Base-by-base conservation (phyloP, 2,113 vertebrate genomes). In the Colaptes auratus region DNA sequence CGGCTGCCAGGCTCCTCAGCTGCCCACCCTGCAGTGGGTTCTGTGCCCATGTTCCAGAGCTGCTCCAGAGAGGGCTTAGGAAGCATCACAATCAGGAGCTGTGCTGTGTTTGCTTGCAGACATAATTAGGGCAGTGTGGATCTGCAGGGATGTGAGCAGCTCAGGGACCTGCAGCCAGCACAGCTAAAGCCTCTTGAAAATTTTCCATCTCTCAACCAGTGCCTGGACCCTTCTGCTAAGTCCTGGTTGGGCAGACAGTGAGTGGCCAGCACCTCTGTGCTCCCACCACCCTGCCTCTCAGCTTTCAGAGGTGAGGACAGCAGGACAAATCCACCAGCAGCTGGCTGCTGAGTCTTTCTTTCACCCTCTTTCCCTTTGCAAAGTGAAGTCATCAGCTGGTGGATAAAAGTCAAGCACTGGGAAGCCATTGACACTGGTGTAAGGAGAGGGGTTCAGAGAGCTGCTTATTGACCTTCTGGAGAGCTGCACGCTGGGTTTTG, bases 1-100 rank as follows among this genome's bases (percentile, higher is more conserved):
- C 10, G 3, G 60, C 23, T 36, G 18, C 1, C 42, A 44, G 50
- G 63, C n/a, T 0, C 0, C 55, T 21, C 13, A 4, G 60, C 23
- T 36, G 18, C 1, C 50, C 50, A 52, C 50, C 50, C 28, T 4
- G 66, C 4, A 1, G 2, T 6, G 52, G 67, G 30, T 19, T 59
- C 39, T 2, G 28, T 16, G 4, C 8, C 0, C 20, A 0, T 1
- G 6, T 19, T 5, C 21, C 58, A 0, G 7, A 4, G 52, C 66
- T 13, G 2, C 19, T 6, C 12, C 5, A 52, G 85, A 82, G 63
- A 11, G 10, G 61, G 25, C n/a, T 6, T 11, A 6, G 12, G 63
- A 28, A 67, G 44, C 31, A 48, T 85, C 36, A 15, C 75, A 6
- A 10, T 25, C 0, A n/a, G 64, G 33, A 65, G 75, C 72, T 25